Conservation (phyloP, 1,140 invertebrate genomes). For the Heliothis subflexa region DNA sequence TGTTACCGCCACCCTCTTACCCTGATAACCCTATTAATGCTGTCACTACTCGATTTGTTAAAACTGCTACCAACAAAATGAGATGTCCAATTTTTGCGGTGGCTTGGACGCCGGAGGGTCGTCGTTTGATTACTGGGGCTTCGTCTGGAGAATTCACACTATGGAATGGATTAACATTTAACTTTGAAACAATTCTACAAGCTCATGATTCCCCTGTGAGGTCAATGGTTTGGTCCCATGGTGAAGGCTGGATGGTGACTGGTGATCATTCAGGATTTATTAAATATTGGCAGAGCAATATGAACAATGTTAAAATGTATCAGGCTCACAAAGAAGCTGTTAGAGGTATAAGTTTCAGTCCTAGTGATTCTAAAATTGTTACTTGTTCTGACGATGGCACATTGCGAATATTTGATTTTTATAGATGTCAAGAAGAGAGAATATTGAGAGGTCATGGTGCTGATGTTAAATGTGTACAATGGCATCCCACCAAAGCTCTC, state of each 20-base stretch:
- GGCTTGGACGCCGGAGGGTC: slow-evolving; percentile 99
- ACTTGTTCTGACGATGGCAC: slow-evolving; percentile 99
- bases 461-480: slow-evolving; percentile 99
- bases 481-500: slow-evolving; percentile 99
- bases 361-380: slow-evolving; percentile 99
- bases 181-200: slow-evolving; percentile 99
- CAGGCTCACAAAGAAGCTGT: slow-evolving; percentile 99
- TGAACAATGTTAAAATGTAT: slow-evolving; percentile 99
- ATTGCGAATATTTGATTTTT: slow-evolving; percentile 99
- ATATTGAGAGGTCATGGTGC: slow-evolving; percentile 99
- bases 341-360: slow-evolving; percentile 99
- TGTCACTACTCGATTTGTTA: slow-evolving; percentile 98
- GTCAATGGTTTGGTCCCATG: slow-evolving; percentile 99
- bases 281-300: slow-evolving; percentile 99
- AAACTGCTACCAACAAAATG: slow-evolving; percentile 99
- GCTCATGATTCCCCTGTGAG: slow-evolving; percentile 99
- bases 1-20: slow-evolving; percentile 95
- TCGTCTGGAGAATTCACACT: slow-evolving; percentile 99
- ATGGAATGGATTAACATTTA: slow-evolving; percentile 99
- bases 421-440: slow-evolving; percentile 97
- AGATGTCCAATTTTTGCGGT: slow-evolving; percentile 99
- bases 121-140: slow-evolving; percentile 98
- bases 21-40: slow-evolving; percentile 98
- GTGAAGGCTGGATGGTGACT: slow-evolving; percentile 99
- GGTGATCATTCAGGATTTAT: slow-evolving; percentile 99